phyloP scores from a whole-genome alignment of 2,888 invertebrate species.

The Eilema griseolum region DNA sequence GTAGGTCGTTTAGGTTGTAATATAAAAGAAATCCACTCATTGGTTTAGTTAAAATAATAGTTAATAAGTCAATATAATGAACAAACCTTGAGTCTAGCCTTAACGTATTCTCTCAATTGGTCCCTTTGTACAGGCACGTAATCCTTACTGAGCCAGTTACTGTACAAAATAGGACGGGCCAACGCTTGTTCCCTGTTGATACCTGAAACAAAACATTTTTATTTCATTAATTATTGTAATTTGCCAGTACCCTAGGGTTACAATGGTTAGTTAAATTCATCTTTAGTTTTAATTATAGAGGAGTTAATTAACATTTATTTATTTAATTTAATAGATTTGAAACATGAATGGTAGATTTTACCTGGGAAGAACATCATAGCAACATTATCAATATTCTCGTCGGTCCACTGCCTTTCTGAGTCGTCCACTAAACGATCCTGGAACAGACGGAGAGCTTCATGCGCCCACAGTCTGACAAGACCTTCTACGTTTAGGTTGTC shows the following conservation, averaged over 20 bases:
- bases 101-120: slow-evolving; percentile 97
- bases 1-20: too few relatives aligned
- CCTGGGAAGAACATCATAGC: slow-evolving; percentile 98
- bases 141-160: slow-evolving; percentile 99
- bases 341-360: slow-evolving; percentile 36
- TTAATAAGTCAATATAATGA: not conserved
- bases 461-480: slow-evolving; percentile 99
- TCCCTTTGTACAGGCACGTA: slow-evolving; percentile 98
- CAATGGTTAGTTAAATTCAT: too few relatives aligned
- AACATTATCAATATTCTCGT: slow-evolving; percentile 97
- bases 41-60: not conserved
- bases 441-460: slow-evolving; percentile 99
- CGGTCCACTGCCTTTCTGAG: slow-evolving; percentile 98
- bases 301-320: too few relatives aligned
- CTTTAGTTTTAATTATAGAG: too few relatives aligned
- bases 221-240: not conserved
- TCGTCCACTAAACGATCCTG: slow-evolving; percentile 98
- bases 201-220: slow-evolving; percentile 76
- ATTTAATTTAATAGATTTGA: too few relatives aligned
- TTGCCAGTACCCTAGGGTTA: too few relatives aligned
- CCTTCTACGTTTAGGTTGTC: slow-evolving; percentile 97
- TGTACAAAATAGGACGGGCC: slow-evolving; percentile 98
- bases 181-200: slow-evolving; percentile 94
- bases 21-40: not conserved
- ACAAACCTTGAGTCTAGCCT: slow-evolving; percentile 95